A percentile compares a stretch with the other conserved stretches of the same genome.
Evolutionary conservation across 2,888 invertebrate genomes (phyloP).

Genomic region (Dyspetes luteomarginatus): DNA sequence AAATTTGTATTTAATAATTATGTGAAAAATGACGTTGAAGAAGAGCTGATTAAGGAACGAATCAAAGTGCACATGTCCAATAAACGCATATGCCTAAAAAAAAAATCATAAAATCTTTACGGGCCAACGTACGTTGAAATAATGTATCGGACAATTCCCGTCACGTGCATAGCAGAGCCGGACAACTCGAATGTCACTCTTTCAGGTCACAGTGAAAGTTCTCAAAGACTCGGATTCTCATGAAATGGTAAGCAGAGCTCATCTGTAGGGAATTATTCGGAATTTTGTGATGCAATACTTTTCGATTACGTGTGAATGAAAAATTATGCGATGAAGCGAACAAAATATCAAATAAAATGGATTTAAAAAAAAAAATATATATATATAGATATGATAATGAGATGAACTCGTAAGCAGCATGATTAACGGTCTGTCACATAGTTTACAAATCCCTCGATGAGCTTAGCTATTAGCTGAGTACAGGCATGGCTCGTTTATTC

Average conservation of each 20-base stretch:
- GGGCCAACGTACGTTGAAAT: conserved; percentile 24
- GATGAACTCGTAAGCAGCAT: too few species aligned
- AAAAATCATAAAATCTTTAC: not conserved
- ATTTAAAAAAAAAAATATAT: not conserved
- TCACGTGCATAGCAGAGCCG: conserved; percentile 69
- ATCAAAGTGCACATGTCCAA: not conserved
- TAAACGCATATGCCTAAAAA: not conserved
- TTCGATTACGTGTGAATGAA: conserved; percentile 69
- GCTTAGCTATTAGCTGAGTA: not conserved
- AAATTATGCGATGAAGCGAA: conserved; percentile 24
- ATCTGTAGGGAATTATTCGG: conserved; percentile 75
- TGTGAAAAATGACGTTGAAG: not conserved
- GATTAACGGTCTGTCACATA: too few species aligned
- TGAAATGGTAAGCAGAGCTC: conserved; percentile 73
- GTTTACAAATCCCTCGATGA: not conserved
- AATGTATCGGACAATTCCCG: conserved; percentile 68
- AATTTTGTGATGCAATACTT: conserved; percentile 75
- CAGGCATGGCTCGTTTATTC: not conserved
- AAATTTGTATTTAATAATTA: too few species aligned
- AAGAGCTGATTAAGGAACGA: not conserved
- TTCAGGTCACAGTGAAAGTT: conserved; percentile 79
- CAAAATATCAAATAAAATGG: not conserved
- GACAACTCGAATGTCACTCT: conserved; percentile 52
- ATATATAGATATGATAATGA: not conserved
- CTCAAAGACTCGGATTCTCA: conserved; percentile 66